Evolutionary conservation across 2,797 vertebrate genomes (phyloP).

Genomic region (Poeciliopsis infans): DNA sequence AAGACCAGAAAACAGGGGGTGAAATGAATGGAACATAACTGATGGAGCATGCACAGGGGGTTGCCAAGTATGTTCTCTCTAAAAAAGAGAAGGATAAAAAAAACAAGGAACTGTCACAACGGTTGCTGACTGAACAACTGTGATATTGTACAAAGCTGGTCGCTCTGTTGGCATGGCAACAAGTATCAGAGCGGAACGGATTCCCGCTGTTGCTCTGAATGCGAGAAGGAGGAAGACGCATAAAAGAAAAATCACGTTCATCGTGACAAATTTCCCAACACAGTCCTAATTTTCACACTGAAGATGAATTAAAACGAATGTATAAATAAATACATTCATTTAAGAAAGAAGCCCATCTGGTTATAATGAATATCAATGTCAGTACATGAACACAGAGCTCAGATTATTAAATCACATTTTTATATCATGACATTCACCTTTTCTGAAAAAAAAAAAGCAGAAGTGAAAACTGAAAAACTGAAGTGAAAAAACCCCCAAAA

Average conservation of each 20-base stretch:
- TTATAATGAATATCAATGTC: background rate
- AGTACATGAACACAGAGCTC: background rate
- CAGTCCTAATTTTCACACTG: background rate
- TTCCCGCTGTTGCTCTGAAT: background rate
- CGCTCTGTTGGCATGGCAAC: slow-evolving; percentile 59
- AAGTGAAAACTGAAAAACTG: no score
- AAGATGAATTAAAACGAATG: background rate
- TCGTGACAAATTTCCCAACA: background rate
- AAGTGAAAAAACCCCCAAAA: no score
- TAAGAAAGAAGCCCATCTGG: background rate
- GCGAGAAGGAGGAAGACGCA: background rate
- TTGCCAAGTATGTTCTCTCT: slow-evolving; percentile 2
- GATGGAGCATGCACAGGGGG: background rate
- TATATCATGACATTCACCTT: background rate
- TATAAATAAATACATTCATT: background rate
- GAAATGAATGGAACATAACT: slow-evolving; percentile 22
- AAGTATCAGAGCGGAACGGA: slow-evolving; percentile 12
- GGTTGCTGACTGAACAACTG: slow-evolving; percentile 18
- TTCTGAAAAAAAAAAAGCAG: background rate
- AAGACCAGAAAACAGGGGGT: background rate
- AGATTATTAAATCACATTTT: background rate
- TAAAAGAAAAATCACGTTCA: background rate
- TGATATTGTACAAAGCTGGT: slow-evolving; percentile 21
- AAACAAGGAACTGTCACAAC: slow-evolving; percentile 22
- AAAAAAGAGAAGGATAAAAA: background rate